Conservation (phyloP, 2,113 vertebrate genomes). For the Oreochromis tanganicae region DNA sequence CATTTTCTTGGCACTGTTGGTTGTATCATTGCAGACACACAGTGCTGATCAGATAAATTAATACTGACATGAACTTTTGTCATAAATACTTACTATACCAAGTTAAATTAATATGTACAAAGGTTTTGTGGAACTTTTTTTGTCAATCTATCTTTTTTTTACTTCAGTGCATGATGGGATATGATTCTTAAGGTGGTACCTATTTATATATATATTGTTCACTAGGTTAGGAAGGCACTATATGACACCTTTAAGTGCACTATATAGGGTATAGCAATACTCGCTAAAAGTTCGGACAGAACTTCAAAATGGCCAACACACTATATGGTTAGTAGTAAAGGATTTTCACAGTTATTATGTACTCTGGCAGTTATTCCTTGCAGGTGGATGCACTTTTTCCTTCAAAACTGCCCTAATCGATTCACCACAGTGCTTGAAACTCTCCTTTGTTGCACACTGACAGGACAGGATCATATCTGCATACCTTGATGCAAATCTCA, state of each 20-base stretch:
- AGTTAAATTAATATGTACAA: neutral
- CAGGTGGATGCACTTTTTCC: neutral
- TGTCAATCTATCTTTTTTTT: neutral
- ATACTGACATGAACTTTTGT: neutral
- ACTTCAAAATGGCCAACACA: neutral
- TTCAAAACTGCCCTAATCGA: neutral
- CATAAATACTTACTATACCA: neutral
- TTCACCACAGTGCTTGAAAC: neutral
- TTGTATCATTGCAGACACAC: neutral
- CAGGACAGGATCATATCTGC: neutral
- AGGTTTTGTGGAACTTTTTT: neutral
- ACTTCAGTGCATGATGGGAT: neutral
- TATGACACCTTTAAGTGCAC: neutral
- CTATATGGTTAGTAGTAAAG: neutral
- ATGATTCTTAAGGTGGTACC: neutral
- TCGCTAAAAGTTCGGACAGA: neutral
- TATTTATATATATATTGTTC: neutral
- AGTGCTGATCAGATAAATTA: neutral
- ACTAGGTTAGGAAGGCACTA: neutral
- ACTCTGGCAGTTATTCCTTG: neutral
- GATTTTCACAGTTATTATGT: fast-evolving
- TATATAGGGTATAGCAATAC: neutral
- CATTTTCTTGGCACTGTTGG: neutral
- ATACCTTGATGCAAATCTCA: neutral
- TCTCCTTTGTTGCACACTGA: neutral